Percentiles rank a stretch among this genome's conserved stretches.
These are phyloP conservation scores for Ranitomeya variabilis DNA, from an alignment of 2,113 vertebrate species.

Conservation along the genomic window DNA sequence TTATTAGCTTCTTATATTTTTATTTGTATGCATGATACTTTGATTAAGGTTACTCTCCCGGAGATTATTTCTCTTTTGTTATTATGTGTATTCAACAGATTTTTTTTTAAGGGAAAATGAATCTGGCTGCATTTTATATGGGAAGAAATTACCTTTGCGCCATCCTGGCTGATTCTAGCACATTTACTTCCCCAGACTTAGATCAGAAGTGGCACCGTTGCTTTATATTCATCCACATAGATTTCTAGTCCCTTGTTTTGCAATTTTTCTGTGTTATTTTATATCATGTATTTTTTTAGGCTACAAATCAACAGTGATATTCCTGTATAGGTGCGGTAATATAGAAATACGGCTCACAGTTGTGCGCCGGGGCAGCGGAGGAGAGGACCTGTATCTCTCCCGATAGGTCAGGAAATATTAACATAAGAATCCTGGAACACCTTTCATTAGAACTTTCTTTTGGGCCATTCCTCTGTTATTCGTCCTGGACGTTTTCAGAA, in stretches of 20 bases:
- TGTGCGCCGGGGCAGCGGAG: not conserved
- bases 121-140: not conserved
- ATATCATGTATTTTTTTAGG: not conserved
- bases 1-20: constrained; percentile 34
- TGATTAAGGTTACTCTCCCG: constrained; percentile 33
- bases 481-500: no score
- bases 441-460: not conserved
- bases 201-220: constrained; percentile 8
- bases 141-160: not conserved
- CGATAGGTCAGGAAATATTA: not conserved
- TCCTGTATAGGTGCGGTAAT: not conserved
- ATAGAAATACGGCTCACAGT: not conserved
- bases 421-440: not conserved
- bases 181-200: not conserved
- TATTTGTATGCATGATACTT: constrained; percentile 39
- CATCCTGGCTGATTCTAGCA: not conserved
- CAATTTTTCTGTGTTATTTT: not conserved
- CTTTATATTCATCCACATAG: not conserved
- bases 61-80: constrained; percentile 3
- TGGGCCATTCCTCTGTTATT: no score
- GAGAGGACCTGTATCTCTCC: no score
- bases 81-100: not conserved
- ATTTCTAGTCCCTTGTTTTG: not conserved
- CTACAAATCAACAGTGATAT: not conserved
- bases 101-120: not conserved